Conservation (phyloP, 2,113 vertebrate genomes). For the Arizona elegans region DNA sequence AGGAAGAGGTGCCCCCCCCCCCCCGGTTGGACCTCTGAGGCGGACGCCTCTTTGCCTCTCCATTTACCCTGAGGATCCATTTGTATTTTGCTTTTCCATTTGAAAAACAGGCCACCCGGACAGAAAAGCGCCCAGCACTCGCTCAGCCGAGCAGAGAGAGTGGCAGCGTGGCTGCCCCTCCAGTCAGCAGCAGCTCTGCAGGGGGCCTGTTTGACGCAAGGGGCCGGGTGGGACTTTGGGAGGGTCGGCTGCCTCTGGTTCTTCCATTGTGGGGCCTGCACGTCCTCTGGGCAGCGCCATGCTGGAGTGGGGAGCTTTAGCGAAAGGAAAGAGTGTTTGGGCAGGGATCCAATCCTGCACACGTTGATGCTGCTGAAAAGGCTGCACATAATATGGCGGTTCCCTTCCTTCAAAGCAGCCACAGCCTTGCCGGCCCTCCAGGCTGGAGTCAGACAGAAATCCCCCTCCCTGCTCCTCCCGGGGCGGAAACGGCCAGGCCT, state of each 20-base stretch:
- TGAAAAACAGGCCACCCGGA: slow-evolving; percentile 35
- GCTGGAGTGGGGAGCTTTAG: slow-evolving; percentile 48
- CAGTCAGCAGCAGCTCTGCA: neutral
- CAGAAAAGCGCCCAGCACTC: slow-evolving; percentile 28
- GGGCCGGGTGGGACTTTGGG: neutral
- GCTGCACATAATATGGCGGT: neutral
- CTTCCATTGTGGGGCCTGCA: slow-evolving; percentile 57
- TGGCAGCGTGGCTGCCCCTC: neutral
- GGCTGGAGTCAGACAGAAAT: neutral
- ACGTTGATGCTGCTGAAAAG: slow-evolving; percentile 22
- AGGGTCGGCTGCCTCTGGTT: slow-evolving; percentile 30
- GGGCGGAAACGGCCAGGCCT: neutral
- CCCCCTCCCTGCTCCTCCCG: neutral
- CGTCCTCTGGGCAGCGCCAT: slow-evolving; percentile 32
- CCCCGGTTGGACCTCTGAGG: slow-evolving; percentile 24
- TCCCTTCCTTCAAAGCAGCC: neutral
- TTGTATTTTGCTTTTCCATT: slow-evolving; percentile 62
- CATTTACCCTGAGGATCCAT: slow-evolving; percentile 46
- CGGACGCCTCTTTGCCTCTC: slow-evolving; percentile 44
- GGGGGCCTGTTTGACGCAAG: neutral
- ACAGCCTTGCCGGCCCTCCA: neutral
- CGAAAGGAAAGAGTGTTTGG: slow-evolving; percentile 6
- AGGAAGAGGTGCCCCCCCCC: slow-evolving; percentile 41
- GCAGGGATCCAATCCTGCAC: slow-evolving; percentile 42
- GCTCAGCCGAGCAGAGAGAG: neutral